Evolutionary conservation across 1,140 invertebrate genomes (phyloP), one percentile per base, ranked within the genome.

Genomic region (Gryon sp.): DNA sequence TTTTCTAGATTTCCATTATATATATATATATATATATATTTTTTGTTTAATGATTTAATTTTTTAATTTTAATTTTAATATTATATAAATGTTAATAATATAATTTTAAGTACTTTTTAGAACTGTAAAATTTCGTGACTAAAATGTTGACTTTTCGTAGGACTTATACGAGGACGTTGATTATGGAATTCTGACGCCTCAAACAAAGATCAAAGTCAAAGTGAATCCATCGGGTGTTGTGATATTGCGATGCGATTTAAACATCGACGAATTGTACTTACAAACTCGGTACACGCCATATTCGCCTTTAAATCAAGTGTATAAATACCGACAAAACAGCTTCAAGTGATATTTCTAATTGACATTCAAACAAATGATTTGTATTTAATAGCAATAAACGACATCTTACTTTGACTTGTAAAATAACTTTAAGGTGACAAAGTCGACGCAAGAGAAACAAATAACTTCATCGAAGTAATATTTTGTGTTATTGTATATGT

Each of bases 201-300:
- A 94, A 82, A 96, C 96, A 12, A 95, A 95, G 85, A 95, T 98
- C 78, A 96, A 95, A 89, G 95, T 97, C 15, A 95, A 95, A 91
- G 96, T 98, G 1, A 97, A 98, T 89, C 97, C 97, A 76, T 96
- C 96, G 84, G 96, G 95, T 82, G 94, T 95, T 77, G 95, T 96
- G 19, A 95, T 96, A 82, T 88, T 96, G n/a, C 90, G 94, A 77
- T 94, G 94, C 30, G 92, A 95, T 84, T 91, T 95, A 6, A 92
- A 95, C 82, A 90, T 91, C 8, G 90, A 92, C 1, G 83, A 87
- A 50, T 89, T 88, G 63, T 90, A 84, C 80, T 84, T 76, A 87
- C 88, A 88, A 85, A 90, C 87, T 83, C 90, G 81, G 22, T 90
- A 83, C 63, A 91, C 92, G 24, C 89, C 90, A 19, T 94, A 91